Percentiles rank a stretch among this genome's conserved stretches.
Evolutionary conservation across 2,113 vertebrate genomes (phyloP).

Genomic region (Podarcis cretensis): DNA sequence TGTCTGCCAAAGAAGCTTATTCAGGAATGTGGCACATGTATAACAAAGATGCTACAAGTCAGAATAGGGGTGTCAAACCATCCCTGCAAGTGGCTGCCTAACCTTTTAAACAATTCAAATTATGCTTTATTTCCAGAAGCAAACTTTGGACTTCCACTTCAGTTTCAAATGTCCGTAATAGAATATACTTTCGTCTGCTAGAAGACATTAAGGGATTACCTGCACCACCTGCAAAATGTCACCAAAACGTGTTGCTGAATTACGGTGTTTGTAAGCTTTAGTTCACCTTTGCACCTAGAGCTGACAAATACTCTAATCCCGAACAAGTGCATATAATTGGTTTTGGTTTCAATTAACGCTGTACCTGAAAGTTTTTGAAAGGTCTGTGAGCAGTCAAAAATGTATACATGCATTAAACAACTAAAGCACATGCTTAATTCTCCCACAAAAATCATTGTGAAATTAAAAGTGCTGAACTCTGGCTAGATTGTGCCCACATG

Average conservation of each 20-base stretch:
- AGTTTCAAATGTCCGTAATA: background rate
- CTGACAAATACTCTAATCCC: background rate
- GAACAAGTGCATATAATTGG: too few relatives aligned
- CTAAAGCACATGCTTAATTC: background rate
- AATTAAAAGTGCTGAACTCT: background rate
- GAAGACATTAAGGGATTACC: too few relatives aligned
- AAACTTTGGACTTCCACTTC: background rate
- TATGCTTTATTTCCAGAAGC: background rate
- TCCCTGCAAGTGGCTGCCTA: background rate
- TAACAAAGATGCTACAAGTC: background rate
- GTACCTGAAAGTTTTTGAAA: background rate
- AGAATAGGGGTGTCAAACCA: background rate
- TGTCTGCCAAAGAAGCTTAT: background rate
- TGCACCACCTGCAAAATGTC: background rate
- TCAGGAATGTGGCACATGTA: background rate
- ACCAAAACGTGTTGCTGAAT: background rate
- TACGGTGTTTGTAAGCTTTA: background rate
- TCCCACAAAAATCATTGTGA: background rate
- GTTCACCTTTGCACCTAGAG: background rate
- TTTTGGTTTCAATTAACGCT: background rate
- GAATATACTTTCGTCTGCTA: background rate
- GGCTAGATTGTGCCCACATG: background rate
- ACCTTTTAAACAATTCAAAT: background rate
- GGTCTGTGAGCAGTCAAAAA: too few relatives aligned
- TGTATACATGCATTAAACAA: background rate